Evolutionary conservation across 1,140 invertebrate genomes (phyloP).

Genomic region (Trinorchestia longiramus): DNA sequence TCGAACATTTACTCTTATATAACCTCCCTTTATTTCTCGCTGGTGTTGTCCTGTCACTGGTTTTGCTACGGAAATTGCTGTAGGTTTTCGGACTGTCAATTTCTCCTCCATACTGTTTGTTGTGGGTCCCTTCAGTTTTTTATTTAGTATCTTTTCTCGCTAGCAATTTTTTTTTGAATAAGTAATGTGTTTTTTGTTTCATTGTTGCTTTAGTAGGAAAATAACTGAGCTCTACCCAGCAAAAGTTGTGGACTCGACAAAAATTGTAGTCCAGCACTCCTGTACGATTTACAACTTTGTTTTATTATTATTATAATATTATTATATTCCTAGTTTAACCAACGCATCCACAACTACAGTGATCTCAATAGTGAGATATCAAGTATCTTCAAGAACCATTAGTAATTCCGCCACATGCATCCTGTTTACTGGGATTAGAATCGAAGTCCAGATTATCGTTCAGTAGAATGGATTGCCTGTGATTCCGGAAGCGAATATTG

Average conservation of each 20-base stretch:
- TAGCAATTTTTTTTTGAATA: not conserved
- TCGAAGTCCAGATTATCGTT: not conserved
- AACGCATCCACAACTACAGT: too few relatives aligned
- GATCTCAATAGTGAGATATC: too few relatives aligned
- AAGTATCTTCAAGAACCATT: too few relatives aligned
- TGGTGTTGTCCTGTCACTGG: not conserved
- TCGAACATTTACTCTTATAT: not conserved
- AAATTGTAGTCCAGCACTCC: not conserved
- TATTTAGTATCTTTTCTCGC: not conserved
- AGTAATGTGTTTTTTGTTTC: not conserved
- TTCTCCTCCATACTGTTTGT: not conserved
- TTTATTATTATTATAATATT: not conserved
- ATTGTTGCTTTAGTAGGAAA: not conserved
- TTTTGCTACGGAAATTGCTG: not conserved
- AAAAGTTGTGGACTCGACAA: not conserved
- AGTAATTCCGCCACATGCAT: not conserved
- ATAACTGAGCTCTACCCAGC: not conserved
- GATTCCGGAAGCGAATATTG: constrained; percentile 5
- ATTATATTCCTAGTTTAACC: too few relatives aligned
- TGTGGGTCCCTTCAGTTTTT: not conserved
- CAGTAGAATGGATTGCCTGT: not conserved
- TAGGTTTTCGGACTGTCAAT: not conserved
- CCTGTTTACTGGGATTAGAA: not conserved
- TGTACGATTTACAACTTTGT: not conserved
- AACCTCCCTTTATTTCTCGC: not conserved